phyloP scores from a whole-genome alignment of 2,888 invertebrate species.

The Drosophila testacea region DNA sequence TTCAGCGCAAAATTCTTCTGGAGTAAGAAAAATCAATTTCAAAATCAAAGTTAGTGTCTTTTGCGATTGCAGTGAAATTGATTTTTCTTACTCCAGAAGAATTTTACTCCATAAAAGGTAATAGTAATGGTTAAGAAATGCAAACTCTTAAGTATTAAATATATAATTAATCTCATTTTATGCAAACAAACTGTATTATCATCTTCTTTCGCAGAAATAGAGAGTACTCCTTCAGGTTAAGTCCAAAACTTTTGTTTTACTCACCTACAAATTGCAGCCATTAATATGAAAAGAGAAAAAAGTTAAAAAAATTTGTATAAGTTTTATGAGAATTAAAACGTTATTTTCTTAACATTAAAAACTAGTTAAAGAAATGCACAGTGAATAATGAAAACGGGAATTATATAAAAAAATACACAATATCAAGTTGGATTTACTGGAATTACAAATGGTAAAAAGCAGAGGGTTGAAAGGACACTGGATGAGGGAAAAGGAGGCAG shows the following conservation, averaged over 20 bases:
- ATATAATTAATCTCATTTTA: too few species aligned
- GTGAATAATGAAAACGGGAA: background rate
- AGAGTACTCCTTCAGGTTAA: background rate
- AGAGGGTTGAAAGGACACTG: background rate
- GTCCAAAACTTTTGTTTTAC: constrained; percentile 20
- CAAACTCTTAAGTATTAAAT: background rate
- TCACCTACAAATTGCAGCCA: constrained; percentile 32
- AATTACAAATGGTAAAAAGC: constrained; percentile 9
- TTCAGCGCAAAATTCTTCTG: too few species aligned
- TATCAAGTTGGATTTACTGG: constrained; percentile 4
- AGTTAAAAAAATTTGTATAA: background rate
- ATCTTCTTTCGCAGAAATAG: too few species aligned
- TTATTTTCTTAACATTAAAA: constrained; percentile 10
- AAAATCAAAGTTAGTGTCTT: too few species aligned
- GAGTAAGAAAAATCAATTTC: too few species aligned
- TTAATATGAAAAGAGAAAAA: constrained; percentile 49
- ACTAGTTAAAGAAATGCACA: constrained; percentile 6
- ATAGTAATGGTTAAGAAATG: too few species aligned
- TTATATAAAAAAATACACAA: background rate
- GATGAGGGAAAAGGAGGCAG: background rate
- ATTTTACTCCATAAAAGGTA: too few species aligned
- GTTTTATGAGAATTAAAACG: background rate
- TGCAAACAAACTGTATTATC: too few species aligned
- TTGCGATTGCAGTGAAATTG: too few species aligned
- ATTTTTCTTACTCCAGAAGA: too few species aligned